phyloP scores from a whole-genome alignment of 2,113 vertebrate species.

The Trichechus manatus region DNA sequence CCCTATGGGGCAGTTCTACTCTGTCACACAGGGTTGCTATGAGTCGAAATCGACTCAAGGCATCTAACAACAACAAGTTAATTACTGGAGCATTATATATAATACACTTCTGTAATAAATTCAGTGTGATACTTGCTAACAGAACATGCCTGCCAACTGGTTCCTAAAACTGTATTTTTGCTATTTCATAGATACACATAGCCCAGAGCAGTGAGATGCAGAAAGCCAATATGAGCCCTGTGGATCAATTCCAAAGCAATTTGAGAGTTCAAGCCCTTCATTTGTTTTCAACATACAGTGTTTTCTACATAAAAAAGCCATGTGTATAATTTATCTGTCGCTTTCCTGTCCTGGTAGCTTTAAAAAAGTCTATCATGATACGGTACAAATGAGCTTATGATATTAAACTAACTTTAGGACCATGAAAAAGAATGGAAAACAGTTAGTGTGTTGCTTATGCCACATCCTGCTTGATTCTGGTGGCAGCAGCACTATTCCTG shows the following conservation, averaged over 20 bases:
- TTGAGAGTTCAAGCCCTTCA: slow-evolving; percentile 53
- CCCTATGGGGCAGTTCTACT: not conserved
- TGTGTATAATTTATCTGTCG: slow-evolving; percentile 25
- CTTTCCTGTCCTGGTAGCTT: slow-evolving; percentile 59
- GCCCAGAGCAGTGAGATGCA: slow-evolving; percentile 59
- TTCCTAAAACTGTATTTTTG: slow-evolving; percentile 75
- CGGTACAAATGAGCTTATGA: not conserved
- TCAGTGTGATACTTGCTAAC: slow-evolving; percentile 81
- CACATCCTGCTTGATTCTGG: not conserved
- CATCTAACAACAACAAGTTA: not conserved
- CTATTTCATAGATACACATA: slow-evolving; percentile 72
- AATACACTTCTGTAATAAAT: slow-evolving; percentile 81
- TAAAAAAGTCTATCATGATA: slow-evolving; percentile 14
- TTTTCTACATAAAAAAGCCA: slow-evolving; percentile 57
- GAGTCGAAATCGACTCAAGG: not conserved
- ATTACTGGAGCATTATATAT: slow-evolving; percentile 61
- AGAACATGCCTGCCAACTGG: slow-evolving; percentile 80
- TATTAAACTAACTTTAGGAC: not conserved
- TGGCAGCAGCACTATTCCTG: not conserved
- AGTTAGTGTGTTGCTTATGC: not conserved
- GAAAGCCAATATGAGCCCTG: slow-evolving; percentile 16
- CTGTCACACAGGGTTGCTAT: not conserved
- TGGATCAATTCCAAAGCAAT: slow-evolving; percentile 71
- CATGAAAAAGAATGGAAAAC: not conserved
- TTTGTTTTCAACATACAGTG: slow-evolving; percentile 65